Base-by-base conservation (phyloP, 2,113 vertebrate genomes). In the Grammomys dolichurus region DNA sequence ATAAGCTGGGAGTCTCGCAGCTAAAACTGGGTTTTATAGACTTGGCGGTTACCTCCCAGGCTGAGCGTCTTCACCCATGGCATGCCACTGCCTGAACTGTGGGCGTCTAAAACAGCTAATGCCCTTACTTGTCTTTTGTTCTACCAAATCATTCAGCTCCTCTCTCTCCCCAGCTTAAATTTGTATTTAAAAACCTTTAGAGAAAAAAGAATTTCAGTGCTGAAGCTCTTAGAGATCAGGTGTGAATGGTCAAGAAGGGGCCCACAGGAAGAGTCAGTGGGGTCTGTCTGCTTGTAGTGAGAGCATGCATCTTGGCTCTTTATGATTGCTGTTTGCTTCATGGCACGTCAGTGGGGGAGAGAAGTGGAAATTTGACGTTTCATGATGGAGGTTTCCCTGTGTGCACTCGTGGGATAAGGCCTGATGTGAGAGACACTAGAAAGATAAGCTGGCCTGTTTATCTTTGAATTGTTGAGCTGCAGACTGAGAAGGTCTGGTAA, bases 301-400 rank as follows among this genome's bases (percentile, higher is more conserved):
- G 91, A 73, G 70, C 51, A 26, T 43, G 9, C 4, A 3, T n/a
- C 28, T 43, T 93, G 76, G 28, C 81, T 90, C 87, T 77, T 13
- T 40, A 26, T 91, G 43, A 48, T 36, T 76, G 20, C 40, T 80
- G 17, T 46, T 70, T 90, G 58, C 14, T 85, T 76, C 58, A 76
- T 7, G 4, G 77, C 22, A 43, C 40, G 16, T 80, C 73, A 51
- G 31, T 51, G 65, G 36, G 75, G 75, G 73, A 72, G 51, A 86
- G 76, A 89, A 85, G 13, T 22, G 63, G 89, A 58, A 76, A 26
- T 72, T 85, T 54, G 76, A 40, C 7, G 65, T 51, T 58, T 10
- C 0, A 0, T 33, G 54, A 0, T 75, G 69, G 75, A 60, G 40
- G 40, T 24, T 36, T 40, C 8, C 13, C 16, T 14, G 1, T 48